Evolutionary conservation across 2,113 vertebrate species (phyloP).

Genomic region (Chaetodon trifascialis): DNA sequence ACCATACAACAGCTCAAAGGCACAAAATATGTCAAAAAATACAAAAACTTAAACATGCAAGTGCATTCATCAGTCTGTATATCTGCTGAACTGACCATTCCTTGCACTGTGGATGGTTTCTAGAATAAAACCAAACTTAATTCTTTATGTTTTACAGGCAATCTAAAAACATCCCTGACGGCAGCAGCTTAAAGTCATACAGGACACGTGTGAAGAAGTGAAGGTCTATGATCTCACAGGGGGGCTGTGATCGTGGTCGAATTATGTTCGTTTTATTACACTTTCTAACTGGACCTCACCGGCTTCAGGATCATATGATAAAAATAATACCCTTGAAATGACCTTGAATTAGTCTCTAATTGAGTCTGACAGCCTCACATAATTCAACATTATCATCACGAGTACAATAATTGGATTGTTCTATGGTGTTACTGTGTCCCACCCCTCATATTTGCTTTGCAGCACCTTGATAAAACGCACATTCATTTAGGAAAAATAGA

Average conservation of each 20-base stretch:
- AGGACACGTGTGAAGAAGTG: neutral
- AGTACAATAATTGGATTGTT: neutral
- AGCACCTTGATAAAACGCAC: neutral
- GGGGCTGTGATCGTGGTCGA: neutral
- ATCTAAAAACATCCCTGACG: too few species aligned
- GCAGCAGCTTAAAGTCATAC: too few species aligned
- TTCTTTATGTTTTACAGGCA: neutral
- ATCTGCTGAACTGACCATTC: too few species aligned
- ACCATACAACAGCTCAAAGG: neutral
- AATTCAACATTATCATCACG: neutral
- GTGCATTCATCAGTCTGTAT: too few species aligned
- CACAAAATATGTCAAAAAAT: neutral
- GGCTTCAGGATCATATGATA: too few species aligned
- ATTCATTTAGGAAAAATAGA: neutral
- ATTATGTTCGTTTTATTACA: too few species aligned
- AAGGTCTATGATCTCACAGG: neutral
- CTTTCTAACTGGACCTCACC: too few species aligned
- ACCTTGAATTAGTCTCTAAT: neutral
- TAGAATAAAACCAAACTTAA: neutral
- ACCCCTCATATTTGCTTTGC: neutral
- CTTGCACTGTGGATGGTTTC: neutral
- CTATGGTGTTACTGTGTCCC: too few species aligned
- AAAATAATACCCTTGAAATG: neutral
- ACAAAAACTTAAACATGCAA: neutral
- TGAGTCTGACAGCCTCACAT: neutral